Percentiles rank a stretch among this genome's conserved stretches.
phyloP scores from a whole-genome alignment of 2,113 vertebrate genomes.

The Indicator maculatus region DNA sequence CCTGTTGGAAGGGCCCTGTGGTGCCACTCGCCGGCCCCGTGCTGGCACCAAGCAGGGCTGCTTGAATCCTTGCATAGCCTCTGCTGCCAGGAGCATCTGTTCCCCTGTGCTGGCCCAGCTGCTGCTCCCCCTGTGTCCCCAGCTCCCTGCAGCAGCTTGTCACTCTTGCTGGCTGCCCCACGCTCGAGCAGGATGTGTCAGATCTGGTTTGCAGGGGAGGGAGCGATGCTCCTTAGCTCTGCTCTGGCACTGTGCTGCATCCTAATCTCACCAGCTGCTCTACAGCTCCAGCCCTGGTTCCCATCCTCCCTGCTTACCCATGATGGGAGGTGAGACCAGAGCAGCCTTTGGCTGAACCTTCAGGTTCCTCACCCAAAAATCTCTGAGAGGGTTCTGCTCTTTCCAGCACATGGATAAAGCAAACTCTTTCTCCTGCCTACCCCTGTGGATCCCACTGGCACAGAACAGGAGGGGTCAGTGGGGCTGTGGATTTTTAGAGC shows the following conservation, averaged over 20 bases:
- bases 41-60: neutral
- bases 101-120: fast-evolving
- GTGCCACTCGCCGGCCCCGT: neutral
- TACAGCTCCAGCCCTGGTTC: neutral
- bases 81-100: fast-evolving
- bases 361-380: neutral
- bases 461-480: neutral
- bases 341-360: neutral
- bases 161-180: neutral
- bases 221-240: neutral
- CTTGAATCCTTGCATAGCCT: neutral
- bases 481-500: neutral
- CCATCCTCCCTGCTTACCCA: fast-evolving
- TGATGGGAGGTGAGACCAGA: neutral
- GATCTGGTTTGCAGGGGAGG: neutral
- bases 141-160: neutral
- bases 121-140: neutral
- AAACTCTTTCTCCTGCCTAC: neutral
- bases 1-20: neutral
- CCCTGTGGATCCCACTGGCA: fast-evolving
- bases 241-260: fast-evolving
- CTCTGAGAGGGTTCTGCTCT: neutral
- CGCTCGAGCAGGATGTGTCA: neutral
- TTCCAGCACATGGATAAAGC: neutral
- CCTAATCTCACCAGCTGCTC: neutral